These are phyloP conservation scores for Idaea aversata DNA, from an alignment of 2,888 invertebrate genomes.

Conservation along the genomic window DNA sequence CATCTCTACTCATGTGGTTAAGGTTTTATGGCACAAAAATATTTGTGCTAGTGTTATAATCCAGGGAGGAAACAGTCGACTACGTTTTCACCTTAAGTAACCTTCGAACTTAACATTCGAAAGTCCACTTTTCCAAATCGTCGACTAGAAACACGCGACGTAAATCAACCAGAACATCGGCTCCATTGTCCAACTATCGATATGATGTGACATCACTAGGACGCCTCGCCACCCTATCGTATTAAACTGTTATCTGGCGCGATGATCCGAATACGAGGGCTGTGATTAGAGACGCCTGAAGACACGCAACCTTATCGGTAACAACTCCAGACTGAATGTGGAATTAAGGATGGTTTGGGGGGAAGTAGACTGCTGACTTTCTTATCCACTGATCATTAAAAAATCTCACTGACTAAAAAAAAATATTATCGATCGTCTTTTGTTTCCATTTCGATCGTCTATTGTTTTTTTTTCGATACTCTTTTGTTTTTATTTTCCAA, in stretches of 20 bases:
- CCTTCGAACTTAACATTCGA: no score
- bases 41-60: no score
- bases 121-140: neutral
- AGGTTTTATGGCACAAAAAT: no score
- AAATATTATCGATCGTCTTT: no score
- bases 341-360: neutral
- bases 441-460: no score
- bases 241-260: conserved; percentile 58
- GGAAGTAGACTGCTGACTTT: neutral
- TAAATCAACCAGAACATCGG: neutral
- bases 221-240: conserved; percentile 11
- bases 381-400: neutral
- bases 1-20: no score
- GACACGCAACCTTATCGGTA: conserved; percentile 59
- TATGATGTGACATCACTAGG: neutral
- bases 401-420: no score
- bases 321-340: conserved; percentile 40
- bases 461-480: no score
- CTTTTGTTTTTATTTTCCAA: no score
- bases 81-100: no score
- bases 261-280: conserved; percentile 66
- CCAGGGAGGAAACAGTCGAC: no score
- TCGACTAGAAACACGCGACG: neutral
- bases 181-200: neutral
- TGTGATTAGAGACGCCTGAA: conserved; percentile 60